Evolutionary conservation across 2,113 vertebrate species (phyloP).

Genomic region (Casuarius casuarius): DNA sequence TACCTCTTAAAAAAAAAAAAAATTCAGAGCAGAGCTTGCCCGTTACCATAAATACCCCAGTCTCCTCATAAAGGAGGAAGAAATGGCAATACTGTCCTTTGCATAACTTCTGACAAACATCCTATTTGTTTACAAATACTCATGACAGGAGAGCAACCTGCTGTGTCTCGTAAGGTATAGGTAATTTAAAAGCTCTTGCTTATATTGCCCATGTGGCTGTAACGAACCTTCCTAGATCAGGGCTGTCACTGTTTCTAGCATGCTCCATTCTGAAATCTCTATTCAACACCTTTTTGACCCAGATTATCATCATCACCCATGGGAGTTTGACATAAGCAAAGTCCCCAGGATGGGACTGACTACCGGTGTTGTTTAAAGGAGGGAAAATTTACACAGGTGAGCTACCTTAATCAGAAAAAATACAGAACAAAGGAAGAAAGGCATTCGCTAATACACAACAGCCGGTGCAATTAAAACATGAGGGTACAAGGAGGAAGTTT

Average conservation of each 20-base stretch:
- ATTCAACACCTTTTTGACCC: background rate
- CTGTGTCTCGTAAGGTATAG: background rate
- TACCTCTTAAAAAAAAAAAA: background rate
- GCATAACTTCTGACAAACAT: background rate
- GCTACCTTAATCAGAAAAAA: rapidly evolving
- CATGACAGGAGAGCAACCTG: rapidly evolving
- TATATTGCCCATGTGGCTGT: rapidly evolving
- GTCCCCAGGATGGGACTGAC: background rate
- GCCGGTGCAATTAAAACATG: background rate
- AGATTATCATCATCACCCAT: background rate
- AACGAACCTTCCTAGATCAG: rapidly evolving
- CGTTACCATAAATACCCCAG: background rate
- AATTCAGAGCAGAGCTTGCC: background rate
- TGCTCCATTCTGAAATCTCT: background rate
- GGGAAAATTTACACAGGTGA: background rate
- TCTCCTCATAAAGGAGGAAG: background rate
- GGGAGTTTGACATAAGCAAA: background rate
- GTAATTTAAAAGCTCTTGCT: background rate
- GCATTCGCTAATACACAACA: background rate
- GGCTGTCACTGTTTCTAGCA: background rate
- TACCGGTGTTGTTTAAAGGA: background rate
- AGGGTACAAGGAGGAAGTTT: background rate
- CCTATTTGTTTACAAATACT: background rate
- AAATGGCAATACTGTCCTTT: background rate
- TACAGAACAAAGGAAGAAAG: background rate